Evolutionary conservation across 2,888 invertebrate genomes (phyloP), one percentile per base, ranked within the genome.

Genomic region (Pristionchus arcanus): DNA sequence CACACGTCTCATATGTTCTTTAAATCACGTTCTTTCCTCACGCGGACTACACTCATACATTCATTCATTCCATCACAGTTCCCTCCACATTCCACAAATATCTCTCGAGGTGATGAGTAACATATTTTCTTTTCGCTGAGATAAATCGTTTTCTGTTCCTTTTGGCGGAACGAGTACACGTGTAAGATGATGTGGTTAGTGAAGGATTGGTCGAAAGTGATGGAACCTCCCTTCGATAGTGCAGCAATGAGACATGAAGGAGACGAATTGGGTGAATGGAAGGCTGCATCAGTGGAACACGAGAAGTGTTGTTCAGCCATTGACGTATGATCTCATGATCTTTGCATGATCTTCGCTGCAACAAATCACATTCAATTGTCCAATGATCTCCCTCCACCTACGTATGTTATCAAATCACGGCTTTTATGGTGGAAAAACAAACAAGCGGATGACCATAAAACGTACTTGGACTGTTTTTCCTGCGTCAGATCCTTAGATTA

Each of bases 81-180:
- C 5, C 28, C 66, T 66, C 5, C 28, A n/a, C 13, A 66, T 66
- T 66, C 13, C 66, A n/a, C 28, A 66, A 66, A 66, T 66, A 28
- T 28, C n/a, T 28, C 9, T 21, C n/a, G 28, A 28, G 66, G 28
- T 21, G 66, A 66, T 66, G 71, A 71, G 71, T 31, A 71, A 71
- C 34, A 13, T 66, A 66, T 66, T 66, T 66, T 66, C 66, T 28
- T 15, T 66, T 66, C n/a, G 66, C 13, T 25, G 66, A 66, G 15
- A 71, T 59, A 25, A 34, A 4, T 34, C 31, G 71, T 34, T 71
- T 31, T 31, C 71, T 71, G 31, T 71, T 34, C 71, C 34, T 71
- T 71, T 71, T 31, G 31, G 71, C 31, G 71, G 71, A 71, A 71
- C 71, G 71, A 34, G 31, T 71, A 71, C 66, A n/a, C 66, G 66